Base-by-base conservation (phyloP, 92 coral and sea anemone genomes). In the Actinernus sp. region DNA sequence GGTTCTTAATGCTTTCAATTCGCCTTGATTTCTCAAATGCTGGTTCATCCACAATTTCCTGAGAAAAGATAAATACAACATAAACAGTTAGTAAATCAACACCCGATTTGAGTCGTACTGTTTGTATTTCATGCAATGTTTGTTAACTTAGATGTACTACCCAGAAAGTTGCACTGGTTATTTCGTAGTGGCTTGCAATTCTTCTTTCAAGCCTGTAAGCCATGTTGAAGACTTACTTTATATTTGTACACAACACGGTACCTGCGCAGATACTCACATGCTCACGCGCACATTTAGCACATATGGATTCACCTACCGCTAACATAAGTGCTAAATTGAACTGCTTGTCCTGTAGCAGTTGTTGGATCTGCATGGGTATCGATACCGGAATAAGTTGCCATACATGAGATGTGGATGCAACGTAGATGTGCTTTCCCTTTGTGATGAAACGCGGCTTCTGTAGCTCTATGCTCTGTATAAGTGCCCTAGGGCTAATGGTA, bases 231-330 rank as follows among this genome's bases (percentile, higher is more conserved):
- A n/a, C n/a, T n/a, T n/a, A n/a, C n/a, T n/a, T n/a, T n/a, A n/a
- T n/a, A n/a, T n/a, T n/a, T n/a, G n/a, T n/a, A n/a, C n/a, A n/a
- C n/a, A n/a, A n/a, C n/a, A n/a, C n/a, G n/a, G 44, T 48, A 16
- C 26, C 31, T 14, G 30, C 1, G 21, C 43, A 7, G 18, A 55
- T 55, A 2, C 17, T 12, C n/a, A 3, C 18, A 14, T 16, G 6
- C 2, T 56, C 14, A 37, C 63, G 31, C 8, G 1, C 17, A 13
- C 27, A 0, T 0, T 22, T 39, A 14, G 24, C n/a, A n/a, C n/a
- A n/a, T n/a, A n/a, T n/a, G n/a, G n/a, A n/a, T n/a, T n/a, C n/a
- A 91, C 99, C 81, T 66, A 95, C 99, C 10, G 99, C 99, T 48
- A 95, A 58, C 92, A 95, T 63, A 18, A 95, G 96, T 13, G 99